Percentiles rank a stretch among this genome's conserved stretches.
These are phyloP conservation scores for Icerya purchasi DNA, from an alignment of 2,888 invertebrate species.

Conservation along the genomic window DNA sequence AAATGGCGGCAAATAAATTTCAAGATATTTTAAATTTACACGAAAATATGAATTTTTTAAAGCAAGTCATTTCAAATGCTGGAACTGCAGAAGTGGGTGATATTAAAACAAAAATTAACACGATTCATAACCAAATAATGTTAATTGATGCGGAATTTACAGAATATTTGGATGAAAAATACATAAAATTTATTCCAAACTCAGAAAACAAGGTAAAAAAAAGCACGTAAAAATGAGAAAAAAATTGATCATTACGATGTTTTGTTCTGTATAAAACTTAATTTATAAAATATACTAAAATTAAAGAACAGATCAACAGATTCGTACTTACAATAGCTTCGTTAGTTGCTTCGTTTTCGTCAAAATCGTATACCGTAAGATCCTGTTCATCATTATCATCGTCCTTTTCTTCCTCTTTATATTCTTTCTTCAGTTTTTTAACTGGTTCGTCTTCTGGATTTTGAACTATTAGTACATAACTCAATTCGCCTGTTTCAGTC, in stretches of 20 bases:
- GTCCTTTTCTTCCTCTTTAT: conserved; percentile 27
- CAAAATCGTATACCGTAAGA: conserved; percentile 49
- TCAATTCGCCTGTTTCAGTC: conserved; percentile 52
- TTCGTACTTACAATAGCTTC: no score
- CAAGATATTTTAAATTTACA: no score
- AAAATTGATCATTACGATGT: no score
- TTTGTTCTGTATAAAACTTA: no score
- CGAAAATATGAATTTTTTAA: conserved; percentile 13
- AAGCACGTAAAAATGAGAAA: conserved; percentile 1
- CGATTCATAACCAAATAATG: conserved; percentile 34
- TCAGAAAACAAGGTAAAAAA: neutral
- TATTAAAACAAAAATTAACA: conserved; percentile 36
- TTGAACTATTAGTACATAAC: conserved; percentile 69
- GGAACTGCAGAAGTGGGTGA: conserved; percentile 31
- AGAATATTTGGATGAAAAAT: conserved; percentile 34
- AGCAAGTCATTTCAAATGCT: conserved; percentile 14
- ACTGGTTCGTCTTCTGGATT: conserved; percentile 38
- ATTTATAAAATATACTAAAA: no score
- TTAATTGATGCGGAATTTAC: conserved; percentile 37
- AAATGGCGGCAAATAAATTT: no score
- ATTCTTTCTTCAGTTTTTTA: conserved; percentile 25
- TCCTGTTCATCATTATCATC: conserved; percentile 30
- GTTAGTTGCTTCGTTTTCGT: conserved; percentile 36
- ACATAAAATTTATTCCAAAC: conserved; percentile 34
- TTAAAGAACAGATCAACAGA: no score